Evolutionary conservation across 2,888 invertebrate genomes (phyloP), one percentile per base, ranked within the genome.

Genomic region (Colostygia pectinataria): DNA sequence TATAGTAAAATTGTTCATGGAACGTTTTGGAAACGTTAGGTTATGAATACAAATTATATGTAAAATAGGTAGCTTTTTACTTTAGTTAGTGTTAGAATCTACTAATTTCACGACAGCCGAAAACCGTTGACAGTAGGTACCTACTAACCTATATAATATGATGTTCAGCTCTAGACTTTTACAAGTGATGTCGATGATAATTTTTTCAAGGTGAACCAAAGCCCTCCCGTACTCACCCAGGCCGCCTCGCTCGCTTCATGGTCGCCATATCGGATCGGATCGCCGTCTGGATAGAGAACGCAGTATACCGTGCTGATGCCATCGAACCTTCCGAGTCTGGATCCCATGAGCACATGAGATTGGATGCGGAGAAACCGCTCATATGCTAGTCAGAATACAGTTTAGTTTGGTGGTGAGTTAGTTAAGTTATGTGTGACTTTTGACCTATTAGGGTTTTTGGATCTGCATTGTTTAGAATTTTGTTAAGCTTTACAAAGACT

Each of bases 231-330:
- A 81, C 78, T 6, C 80, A 90, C 46, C 80, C 86, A 0, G 84
- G 84, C 0, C 83, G 90, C 1, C 74, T 91, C 0, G 75, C 90
- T 0, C 83, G 90, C 0, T 91, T 91, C 65, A 91, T 91, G 90
- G 86, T 90, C n/a, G 90, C 90, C 2, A 83, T 91, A 34, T 90
- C 90, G 0, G 90, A 91, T 55, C 78, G 90, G 10, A 88, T 91
- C 36, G 90, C 90, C 0, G 89, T 91, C 4, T 91, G 90, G 90
- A 85, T 91, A 6, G 90, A 90, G 63, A 86, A 86, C 48, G 84
- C 85, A 0, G 87, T 90, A 31, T 90, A 90, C 60, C 74, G 86
- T 14, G 88, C 90, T 10, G 88, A 89, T 31, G 82, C 83, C 0
- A 8, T 71, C 1, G 83, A 87, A 47, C 76, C 83, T 0, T 39